A percentile compares a stretch with the other conserved stretches of the same genome.
Conservation (phyloP, 2,113 vertebrate genomes). For the Hemiscyllium ocellatum region DNA sequence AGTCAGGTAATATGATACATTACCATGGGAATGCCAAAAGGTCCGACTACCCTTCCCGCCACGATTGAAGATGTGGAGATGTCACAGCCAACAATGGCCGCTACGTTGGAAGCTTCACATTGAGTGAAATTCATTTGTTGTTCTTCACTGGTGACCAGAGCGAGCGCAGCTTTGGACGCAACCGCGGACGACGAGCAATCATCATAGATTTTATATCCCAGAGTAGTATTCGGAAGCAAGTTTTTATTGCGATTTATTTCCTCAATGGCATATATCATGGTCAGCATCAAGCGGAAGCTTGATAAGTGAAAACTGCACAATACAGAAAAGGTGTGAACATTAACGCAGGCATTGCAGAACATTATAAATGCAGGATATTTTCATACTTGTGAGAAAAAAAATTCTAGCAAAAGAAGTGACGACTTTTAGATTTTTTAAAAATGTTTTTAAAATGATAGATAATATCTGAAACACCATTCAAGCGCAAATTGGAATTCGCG, state of each 20-base stretch:
- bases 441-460: background rate
- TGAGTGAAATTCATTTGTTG: constrained; percentile 40
- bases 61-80: constrained; percentile 61
- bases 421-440: background rate
- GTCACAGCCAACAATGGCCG: constrained; percentile 58
- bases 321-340: background rate
- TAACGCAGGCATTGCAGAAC: background rate
- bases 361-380: background rate
- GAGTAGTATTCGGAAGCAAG: constrained; percentile 52
- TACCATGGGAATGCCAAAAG: constrained; percentile 62
- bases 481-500: background rate
- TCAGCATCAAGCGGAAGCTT: constrained; percentile 40
- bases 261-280: constrained; percentile 58
- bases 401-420: background rate
- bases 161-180: constrained; percentile 55
- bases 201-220: constrained; percentile 63
- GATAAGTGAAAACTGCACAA: constrained; percentile 56
- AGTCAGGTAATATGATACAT: background rate
- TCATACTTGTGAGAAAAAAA: background rate
- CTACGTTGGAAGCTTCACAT: constrained; percentile 43
- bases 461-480: background rate
- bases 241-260: constrained; percentile 55
- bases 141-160: constrained; percentile 52
- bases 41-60: constrained; percentile 57
- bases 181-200: constrained; percentile 60